Conservation (phyloP, 1,140 invertebrate species). For the Megalonaias nervosa region DNA sequence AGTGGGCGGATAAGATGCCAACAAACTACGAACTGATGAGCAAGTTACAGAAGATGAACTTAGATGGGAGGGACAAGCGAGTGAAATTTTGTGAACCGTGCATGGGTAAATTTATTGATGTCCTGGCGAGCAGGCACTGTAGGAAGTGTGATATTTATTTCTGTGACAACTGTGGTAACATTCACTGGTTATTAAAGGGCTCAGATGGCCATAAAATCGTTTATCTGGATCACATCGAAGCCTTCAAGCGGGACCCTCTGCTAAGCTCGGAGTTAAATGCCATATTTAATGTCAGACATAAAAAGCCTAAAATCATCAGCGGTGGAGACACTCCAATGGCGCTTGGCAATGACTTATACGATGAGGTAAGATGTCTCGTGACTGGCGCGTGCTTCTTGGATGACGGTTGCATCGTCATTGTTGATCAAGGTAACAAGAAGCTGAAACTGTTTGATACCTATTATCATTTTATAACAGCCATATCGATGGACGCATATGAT, state of each 20-base stretch:
- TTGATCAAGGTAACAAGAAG: conserved; percentile 10
- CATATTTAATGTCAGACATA: conserved; percentile 15
- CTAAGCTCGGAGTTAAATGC: not conserved
- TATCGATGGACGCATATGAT: conserved; percentile 6
- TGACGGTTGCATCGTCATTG: conserved; percentile 3
- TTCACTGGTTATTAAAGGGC: conserved; percentile 22
- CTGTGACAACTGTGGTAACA: conserved; percentile 28
- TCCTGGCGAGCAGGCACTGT: conserved; percentile 17
- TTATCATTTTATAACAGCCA: not conserved
- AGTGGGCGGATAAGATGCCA: conserved; percentile 17
- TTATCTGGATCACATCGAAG: conserved; percentile 2
- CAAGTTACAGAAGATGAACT: conserved; percentile 8
- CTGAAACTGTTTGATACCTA: conserved; percentile 18
- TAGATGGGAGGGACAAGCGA: not conserved
- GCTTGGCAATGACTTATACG: not conserved
- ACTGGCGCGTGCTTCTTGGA: conserved; percentile 17
- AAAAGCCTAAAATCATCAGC: not conserved
- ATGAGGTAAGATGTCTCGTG: not conserved
- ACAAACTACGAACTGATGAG: conserved; percentile 6
- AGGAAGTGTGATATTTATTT: conserved; percentile 26
- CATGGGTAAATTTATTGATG: conserved; percentile 8
- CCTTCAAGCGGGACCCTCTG: conserved; percentile 15
- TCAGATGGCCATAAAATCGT: conserved; percentile 23
- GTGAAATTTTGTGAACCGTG: conserved; percentile 9
- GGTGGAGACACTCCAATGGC: not conserved